phyloP scores from a whole-genome alignment of 2,797 vertebrate genomes.

The Lithobates sylvaticus region DNA sequence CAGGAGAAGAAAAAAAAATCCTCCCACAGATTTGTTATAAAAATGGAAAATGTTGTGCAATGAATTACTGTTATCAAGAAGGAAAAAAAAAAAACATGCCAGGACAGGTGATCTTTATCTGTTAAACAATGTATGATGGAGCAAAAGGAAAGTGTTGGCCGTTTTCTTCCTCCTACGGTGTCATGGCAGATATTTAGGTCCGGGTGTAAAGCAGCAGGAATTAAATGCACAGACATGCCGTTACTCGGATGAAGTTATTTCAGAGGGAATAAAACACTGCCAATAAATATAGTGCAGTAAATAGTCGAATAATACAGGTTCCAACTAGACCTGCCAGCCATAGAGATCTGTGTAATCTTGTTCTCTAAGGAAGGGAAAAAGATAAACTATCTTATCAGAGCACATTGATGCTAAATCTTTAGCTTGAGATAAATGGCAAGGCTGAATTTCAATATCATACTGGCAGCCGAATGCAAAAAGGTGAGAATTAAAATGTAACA shows the following conservation, averaged over 20 bases:
- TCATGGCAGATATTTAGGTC: conserved; percentile 15
- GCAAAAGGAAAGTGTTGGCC: neutral
- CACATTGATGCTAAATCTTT: conserved; percentile 1
- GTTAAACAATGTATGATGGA: conserved; percentile 25
- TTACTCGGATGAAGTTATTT: conserved; percentile 2
- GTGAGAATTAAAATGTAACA: conserved; percentile 5
- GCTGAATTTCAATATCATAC: neutral
- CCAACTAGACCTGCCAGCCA: neutral
- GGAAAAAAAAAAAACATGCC: conserved; percentile 14
- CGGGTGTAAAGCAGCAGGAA: neutral
- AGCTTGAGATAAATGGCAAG: neutral
- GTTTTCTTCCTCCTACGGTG: neutral
- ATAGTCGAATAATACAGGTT: neutral
- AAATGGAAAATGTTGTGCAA: conserved; percentile 28
- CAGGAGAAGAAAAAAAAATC: conserved; percentile 1
- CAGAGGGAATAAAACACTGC: conserved; percentile 24
- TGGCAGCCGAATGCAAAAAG: conserved; percentile 1
- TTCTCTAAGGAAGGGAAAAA: conserved; percentile 11
- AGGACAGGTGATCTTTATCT: conserved; percentile 45
- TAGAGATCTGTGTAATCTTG: conserved; percentile 1
- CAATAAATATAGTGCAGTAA: conserved; percentile 10
- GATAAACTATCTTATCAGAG: conserved; percentile 7
- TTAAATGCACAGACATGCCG: neutral
- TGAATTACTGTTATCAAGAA: conserved; percentile 51
- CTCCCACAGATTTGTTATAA: conserved; percentile 8